Percentiles rank a stretch among this genome's conserved stretches.
Conservation (phyloP, 2,113 vertebrate genomes). For the Bungarus multicinctus region DNA sequence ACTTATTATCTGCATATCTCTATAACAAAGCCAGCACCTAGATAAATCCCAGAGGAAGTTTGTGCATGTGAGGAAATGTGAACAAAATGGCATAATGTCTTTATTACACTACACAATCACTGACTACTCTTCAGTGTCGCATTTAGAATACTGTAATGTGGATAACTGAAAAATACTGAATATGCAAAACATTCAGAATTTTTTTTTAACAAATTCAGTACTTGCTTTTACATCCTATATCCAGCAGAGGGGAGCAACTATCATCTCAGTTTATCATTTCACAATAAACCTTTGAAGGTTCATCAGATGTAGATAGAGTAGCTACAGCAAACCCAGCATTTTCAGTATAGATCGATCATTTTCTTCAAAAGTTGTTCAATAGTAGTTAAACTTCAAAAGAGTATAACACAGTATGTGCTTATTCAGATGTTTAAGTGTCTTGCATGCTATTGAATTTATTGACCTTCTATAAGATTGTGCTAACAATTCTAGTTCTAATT, state of each 20-base stretch:
- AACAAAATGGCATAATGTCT: background rate
- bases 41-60: background rate
- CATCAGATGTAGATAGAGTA: background rate
- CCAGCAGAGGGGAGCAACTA: constrained; percentile 1
- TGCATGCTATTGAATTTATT: background rate
- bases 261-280: background rate
- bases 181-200: background rate
- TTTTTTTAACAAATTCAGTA: background rate
- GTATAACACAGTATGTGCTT: background rate
- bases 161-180: background rate
- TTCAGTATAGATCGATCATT: background rate
- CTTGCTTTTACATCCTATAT: background rate
- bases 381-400: background rate
- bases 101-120: background rate
- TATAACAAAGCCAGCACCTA: background rate
- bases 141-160: background rate
- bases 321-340: too few species aligned
- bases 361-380: background rate
- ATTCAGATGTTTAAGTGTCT: background rate
- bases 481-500: background rate
- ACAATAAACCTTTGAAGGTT: background rate
- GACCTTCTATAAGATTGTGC: background rate
- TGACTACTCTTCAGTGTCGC: background rate
- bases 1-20: background rate
- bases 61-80: background rate